Evolutionary conservation across 2,113 vertebrate genomes (phyloP).

Genomic region (Chaetorhynchus papuensis): DNA sequence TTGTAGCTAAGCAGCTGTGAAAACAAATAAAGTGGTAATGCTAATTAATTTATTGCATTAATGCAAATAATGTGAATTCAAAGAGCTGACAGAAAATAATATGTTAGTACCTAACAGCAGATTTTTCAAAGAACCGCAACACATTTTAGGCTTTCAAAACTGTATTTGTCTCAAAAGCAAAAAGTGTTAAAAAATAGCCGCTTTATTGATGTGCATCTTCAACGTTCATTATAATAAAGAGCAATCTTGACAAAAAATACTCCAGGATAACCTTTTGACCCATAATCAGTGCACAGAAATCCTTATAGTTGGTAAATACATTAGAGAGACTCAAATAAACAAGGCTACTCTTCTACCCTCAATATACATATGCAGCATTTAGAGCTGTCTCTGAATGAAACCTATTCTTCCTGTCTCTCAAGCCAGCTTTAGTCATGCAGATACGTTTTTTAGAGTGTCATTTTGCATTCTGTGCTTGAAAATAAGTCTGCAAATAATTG

Average conservation of each 20-base stretch:
- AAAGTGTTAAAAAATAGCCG: conserved; percentile 33
- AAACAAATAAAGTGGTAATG: conserved; percentile 60
- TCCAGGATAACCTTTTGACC: conserved; percentile 57
- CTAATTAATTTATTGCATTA: conserved; percentile 54
- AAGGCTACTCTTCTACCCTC: background rate
- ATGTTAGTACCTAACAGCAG: conserved; percentile 41
- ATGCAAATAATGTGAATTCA: conserved; percentile 58
- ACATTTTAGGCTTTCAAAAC: conserved; percentile 34
- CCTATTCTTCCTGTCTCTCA: background rate
- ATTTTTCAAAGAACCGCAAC: conserved; percentile 37
- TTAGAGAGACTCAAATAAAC: conserved; percentile 12
- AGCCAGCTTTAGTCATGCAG: background rate
- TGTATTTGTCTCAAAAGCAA: conserved; percentile 49
- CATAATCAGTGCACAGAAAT: conserved; percentile 43
- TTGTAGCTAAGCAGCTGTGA: conserved; percentile 44
- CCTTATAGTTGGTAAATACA: conserved; percentile 55
- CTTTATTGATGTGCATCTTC: conserved; percentile 58
- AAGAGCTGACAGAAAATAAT: conserved; percentile 58
- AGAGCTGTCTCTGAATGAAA: background rate
- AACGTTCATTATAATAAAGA: conserved; percentile 56
- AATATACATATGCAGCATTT: background rate
- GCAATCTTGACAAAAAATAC: conserved; percentile 62
- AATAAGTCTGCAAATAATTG: background rate
- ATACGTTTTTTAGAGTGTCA: background rate
- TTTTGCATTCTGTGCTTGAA: background rate